Evolutionary conservation across 2,797 vertebrate species (phyloP), one percentile per base, ranked within the genome.

Genomic region (Aphelocoma californica): DNA sequence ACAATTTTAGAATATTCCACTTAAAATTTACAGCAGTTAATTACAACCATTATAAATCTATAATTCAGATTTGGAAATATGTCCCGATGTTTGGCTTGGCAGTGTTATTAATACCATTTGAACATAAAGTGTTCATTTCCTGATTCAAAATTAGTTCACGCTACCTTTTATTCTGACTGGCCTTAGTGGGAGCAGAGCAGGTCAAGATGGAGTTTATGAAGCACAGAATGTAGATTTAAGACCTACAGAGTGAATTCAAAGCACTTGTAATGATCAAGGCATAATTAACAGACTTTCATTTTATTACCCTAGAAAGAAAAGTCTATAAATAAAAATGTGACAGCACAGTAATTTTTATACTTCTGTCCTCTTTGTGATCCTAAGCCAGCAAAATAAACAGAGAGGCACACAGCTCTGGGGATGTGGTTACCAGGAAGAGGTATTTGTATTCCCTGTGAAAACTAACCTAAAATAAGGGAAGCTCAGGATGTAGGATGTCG

Each of bases 291-390:
- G 50, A 79, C 83, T 91, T 92, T 64, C 42, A 57, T 92, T 95
- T 97, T 95, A 97, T 92, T 95, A 93, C 25, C 51, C 50, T 40
- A 69, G 81, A 91, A 93, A 97, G 92, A 94, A 48, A 57, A 60
- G 51, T 64, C 72, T 88, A 75, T 73, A 95, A 96, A 96, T 96
- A 92, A 90, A 95, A 77, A 47, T 44, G 60, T 95, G 88, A 85
- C 64, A 73, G 64, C 62, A 89, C 40, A 85, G 51, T 87, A 64
- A 93, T 86, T 93, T 79, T 61, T 58, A 81, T 25, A 86, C 47
- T 89, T 67, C 67, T 72, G 72, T 94, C 75, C 51, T 88, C 87
- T 96, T 83, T 88, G 88, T 92, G 92, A 95, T 79, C 71, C 69
- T 74, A 66, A 96, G 82, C 21, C 84, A 94, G 93, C 67, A 87